phyloP scores from a whole-genome alignment of 2,797 vertebrate species.

The Poeciliopsis gracilis region DNA sequence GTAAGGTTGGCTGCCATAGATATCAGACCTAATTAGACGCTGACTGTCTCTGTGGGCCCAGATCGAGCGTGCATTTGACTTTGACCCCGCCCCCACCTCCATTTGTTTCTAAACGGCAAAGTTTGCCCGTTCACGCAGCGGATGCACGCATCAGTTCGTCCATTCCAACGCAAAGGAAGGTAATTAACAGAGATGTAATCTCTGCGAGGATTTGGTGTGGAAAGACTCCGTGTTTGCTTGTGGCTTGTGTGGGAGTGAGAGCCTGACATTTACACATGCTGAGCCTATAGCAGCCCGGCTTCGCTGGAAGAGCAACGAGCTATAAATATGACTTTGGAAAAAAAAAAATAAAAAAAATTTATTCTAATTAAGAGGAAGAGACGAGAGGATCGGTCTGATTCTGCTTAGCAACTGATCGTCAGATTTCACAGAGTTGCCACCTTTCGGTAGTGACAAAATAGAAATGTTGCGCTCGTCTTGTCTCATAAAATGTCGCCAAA shows the following conservation, averaged over 20 bases:
- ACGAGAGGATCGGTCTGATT: slow-evolving; percentile 22
- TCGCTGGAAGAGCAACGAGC: background rate
- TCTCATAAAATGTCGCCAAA: background rate
- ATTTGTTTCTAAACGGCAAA: background rate
- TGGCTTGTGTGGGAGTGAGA: slow-evolving; percentile 43
- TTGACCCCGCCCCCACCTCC: background rate
- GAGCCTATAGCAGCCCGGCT: slow-evolving; percentile 29
- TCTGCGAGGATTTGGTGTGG: slow-evolving; percentile 53
- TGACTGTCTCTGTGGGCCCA: slow-evolving; percentile 56
- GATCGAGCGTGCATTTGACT: slow-evolving; percentile 26
- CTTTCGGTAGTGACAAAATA: slow-evolving; percentile 20
- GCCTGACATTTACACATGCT: slow-evolving; percentile 59
- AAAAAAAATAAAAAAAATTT: background rate
- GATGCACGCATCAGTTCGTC: slow-evolving; percentile 41
- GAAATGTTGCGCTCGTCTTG: background rate
- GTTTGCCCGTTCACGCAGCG: background rate
- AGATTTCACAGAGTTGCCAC: slow-evolving; percentile 28
- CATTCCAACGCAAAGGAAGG: slow-evolving; percentile 66
- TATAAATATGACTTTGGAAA: slow-evolving; percentile 36
- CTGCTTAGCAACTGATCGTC: slow-evolving; percentile 32
- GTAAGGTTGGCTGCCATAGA: slow-evolving; percentile 61
- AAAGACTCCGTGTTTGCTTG: slow-evolving; percentile 39
- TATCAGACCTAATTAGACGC: slow-evolving; percentile 69
- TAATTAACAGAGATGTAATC: slow-evolving; percentile 77
- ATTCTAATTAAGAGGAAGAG: slow-evolving; percentile 34